Conservation (phyloP, 2,888 invertebrate species). For the Eristalis tenax region DNA sequence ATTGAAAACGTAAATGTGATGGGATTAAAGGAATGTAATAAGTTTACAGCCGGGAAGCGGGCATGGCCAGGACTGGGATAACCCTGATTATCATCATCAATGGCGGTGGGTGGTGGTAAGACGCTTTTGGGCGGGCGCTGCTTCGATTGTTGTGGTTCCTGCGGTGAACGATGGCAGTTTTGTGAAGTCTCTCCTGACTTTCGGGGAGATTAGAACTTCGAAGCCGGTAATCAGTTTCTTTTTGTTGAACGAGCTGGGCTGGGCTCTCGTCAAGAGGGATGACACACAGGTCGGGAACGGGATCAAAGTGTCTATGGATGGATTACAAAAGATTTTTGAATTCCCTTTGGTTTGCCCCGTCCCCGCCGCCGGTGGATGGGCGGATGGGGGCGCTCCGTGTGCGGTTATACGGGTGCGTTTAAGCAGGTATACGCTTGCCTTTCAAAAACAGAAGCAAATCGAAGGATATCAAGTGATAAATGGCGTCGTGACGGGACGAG, state of each 20-base stretch:
- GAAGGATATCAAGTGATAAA: neutral
- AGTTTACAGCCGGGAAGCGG: slow-evolving; percentile 40
- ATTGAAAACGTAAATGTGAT: slow-evolving; percentile 49
- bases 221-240: slow-evolving; percentile 62
- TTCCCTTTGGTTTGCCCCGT: neutral
- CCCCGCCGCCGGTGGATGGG: neutral
- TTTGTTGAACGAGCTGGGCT: slow-evolving; percentile 31
- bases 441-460: neutral
- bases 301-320: slow-evolving; percentile 1
- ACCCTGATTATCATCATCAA: slow-evolving; percentile 61
- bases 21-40: slow-evolving; percentile 64
- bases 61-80: slow-evolving; percentile 19
- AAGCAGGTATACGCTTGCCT: neutral
- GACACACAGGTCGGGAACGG: neutral
- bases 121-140: neutral
- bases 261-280: slow-evolving; percentile 29
- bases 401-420: neutral
- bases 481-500: neutral
- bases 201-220: slow-evolving; percentile 57
- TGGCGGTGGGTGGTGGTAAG: slow-evolving; percentile 6
- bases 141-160: slow-evolving; percentile 56
- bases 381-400: neutral
- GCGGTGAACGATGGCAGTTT: slow-evolving; percentile 62
- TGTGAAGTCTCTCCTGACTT: slow-evolving; percentile 58
- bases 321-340: slow-evolving; percentile 1